Evolutionary conservation across 2,797 vertebrate species (phyloP).

Genomic region (Aphelocoma californica): DNA sequence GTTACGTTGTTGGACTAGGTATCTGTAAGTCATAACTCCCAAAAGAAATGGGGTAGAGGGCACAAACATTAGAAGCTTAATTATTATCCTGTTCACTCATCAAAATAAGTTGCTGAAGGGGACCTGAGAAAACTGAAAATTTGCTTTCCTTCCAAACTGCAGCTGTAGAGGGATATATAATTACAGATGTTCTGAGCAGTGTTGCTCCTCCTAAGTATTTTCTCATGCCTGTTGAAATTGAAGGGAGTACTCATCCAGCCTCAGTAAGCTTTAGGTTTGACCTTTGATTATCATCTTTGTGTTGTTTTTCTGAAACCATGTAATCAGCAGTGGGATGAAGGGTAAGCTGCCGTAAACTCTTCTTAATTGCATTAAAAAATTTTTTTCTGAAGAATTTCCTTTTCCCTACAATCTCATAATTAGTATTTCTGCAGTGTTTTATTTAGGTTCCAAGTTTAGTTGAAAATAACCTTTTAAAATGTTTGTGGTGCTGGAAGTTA

Average conservation of each 20-base stretch:
- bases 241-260: not conserved
- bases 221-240: not conserved
- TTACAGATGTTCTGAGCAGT: not conserved
- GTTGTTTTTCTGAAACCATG: not conserved
- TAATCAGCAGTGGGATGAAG: not conserved
- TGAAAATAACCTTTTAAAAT: not conserved
- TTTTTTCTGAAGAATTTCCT: not conserved
- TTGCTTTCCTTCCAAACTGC: not conserved
- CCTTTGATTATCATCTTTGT: not conserved
- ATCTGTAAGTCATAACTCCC: not conserved
- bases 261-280: not conserved
- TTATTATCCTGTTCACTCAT: not conserved
- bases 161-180: not conserved
- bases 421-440: not conserved
- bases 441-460: not conserved
- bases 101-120: not conserved
- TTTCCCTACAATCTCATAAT: not conserved
- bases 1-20: not conserved
- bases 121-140: not conserved
- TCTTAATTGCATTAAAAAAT: not conserved
- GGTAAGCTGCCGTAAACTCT: not conserved
- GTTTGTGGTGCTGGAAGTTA: not conserved
- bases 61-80: not conserved
- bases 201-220: not conserved
- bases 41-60: not conserved